Percentiles rank a stretch among this genome's conserved stretches.
phyloP scores from a whole-genome alignment of 2,797 vertebrate genomes.

The Sebastes ruberrimus region DNA sequence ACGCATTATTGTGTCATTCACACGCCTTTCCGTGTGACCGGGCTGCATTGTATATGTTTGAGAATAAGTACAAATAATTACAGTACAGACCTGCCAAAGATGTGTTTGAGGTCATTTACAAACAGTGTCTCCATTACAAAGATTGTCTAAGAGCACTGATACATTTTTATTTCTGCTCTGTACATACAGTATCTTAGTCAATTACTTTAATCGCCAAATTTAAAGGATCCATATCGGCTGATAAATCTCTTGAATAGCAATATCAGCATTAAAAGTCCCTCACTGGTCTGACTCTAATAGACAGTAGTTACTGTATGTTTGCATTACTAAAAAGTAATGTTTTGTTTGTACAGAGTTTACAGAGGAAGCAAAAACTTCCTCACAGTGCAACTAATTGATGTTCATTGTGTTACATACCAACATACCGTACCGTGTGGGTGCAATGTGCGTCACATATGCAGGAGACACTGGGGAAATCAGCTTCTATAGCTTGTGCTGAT shows the following conservation, averaged over 20 bases:
- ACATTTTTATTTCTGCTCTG: neutral
- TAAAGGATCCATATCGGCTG: neutral
- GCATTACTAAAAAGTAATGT: neutral
- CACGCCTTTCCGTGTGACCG: too few relatives aligned
- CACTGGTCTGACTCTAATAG: neutral
- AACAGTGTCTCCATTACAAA: neutral
- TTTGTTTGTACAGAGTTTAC: neutral
- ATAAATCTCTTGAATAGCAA: neutral
- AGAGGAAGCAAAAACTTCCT: constrained; percentile 10
- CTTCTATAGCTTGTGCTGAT: constrained; percentile 34
- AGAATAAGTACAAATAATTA: neutral
- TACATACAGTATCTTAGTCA: neutral
- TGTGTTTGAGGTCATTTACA: neutral
- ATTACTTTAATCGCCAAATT: neutral
- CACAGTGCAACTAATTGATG: constrained; percentile 28
- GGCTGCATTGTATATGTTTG: too few relatives aligned
- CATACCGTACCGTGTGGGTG: neutral
- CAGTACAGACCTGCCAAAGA: neutral
- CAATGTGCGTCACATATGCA: constrained; percentile 37
- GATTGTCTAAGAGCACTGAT: neutral
- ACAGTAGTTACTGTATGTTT: neutral
- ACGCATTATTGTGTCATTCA: too few relatives aligned
- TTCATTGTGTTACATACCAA: constrained; percentile 16
- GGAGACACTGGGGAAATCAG: constrained; percentile 58
- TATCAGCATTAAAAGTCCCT: too few relatives aligned